Conservation (phyloP, 2,797 vertebrate species). For the Xenopus petersii region DNA sequence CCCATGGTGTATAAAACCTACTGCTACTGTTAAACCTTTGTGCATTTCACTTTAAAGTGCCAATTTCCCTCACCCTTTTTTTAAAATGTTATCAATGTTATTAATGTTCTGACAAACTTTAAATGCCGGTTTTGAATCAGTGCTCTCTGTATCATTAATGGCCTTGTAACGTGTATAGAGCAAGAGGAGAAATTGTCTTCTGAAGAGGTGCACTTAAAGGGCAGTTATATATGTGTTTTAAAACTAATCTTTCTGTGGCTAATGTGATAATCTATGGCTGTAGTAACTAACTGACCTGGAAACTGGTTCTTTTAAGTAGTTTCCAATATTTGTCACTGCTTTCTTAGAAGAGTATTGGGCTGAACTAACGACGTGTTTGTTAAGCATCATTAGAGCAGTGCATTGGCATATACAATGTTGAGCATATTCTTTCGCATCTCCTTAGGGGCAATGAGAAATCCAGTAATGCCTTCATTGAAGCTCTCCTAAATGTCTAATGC, state of each 20-base stretch:
- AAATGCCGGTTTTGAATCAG: not conserved
- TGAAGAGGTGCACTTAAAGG: not conserved
- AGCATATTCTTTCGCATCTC: not conserved
- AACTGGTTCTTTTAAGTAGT: slow-evolving; percentile 42
- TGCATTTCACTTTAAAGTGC: no score
- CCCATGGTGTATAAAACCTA: no score
- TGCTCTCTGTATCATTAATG: not conserved
- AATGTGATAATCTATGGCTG: slow-evolving; percentile 46
- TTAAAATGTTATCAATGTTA: no score
- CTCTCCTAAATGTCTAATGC: not conserved
- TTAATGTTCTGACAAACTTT: not conserved
- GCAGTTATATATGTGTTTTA: not conserved
- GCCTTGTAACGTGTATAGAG: not conserved
- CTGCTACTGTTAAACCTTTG: no score
- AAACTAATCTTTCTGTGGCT: slow-evolving; percentile 40
- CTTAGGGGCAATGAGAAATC: slow-evolving; percentile 38
- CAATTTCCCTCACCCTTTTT: no score
- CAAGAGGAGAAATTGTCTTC: not conserved
- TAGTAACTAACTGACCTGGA: slow-evolving; percentile 43
- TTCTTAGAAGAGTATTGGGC: slow-evolving; percentile 26
- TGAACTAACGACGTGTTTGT: slow-evolving; percentile 52
- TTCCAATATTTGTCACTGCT: slow-evolving; percentile 35
- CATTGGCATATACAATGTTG: slow-evolving; percentile 56
- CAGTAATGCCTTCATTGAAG: slow-evolving; percentile 23
- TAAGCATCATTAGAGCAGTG: slow-evolving; percentile 65